These are phyloP conservation scores for Smittia sp. DNA, from an alignment of 2,888 invertebrate species.

Conservation along the genomic window DNA sequence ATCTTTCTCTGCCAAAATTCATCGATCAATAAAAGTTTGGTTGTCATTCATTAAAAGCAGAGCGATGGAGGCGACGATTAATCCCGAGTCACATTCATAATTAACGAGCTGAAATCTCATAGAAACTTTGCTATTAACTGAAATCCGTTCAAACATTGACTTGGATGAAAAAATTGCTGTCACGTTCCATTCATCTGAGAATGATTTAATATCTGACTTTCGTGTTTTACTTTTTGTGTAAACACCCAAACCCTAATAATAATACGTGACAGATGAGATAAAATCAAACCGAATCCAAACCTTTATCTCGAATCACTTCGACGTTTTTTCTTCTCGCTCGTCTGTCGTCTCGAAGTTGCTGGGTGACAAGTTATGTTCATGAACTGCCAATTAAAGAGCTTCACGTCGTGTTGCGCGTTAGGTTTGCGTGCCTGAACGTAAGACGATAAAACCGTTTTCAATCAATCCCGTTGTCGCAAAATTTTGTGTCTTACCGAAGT, in stretches of 20 bases:
- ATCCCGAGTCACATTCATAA: background rate
- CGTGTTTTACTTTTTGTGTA: slow-evolving; percentile 20
- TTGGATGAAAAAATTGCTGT: slow-evolving; percentile 11
- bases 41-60: background rate
- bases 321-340: background rate
- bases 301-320: background rate
- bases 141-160: slow-evolving; percentile 13
- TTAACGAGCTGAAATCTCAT: background rate
- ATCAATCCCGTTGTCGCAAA: background rate
- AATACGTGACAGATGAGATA: slow-evolving; percentile 18
- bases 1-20: background rate
- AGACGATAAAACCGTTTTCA: background rate
- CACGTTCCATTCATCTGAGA: slow-evolving; percentile 23
- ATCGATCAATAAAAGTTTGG: background rate
- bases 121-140: background rate
- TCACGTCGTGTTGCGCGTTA: background rate
- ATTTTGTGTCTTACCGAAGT: background rate
- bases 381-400: background rate
- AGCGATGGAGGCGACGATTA: background rate
- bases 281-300: no score
- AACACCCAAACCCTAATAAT: slow-evolving; percentile 19
- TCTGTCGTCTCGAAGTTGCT: background rate
- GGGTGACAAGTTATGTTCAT: background rate
- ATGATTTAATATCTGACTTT: slow-evolving; percentile 31
- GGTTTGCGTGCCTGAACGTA: background rate